These are phyloP conservation scores for Spondyliosoma cantharus DNA, from an alignment of 2,797 vertebrate species.

Conservation along the genomic window DNA sequence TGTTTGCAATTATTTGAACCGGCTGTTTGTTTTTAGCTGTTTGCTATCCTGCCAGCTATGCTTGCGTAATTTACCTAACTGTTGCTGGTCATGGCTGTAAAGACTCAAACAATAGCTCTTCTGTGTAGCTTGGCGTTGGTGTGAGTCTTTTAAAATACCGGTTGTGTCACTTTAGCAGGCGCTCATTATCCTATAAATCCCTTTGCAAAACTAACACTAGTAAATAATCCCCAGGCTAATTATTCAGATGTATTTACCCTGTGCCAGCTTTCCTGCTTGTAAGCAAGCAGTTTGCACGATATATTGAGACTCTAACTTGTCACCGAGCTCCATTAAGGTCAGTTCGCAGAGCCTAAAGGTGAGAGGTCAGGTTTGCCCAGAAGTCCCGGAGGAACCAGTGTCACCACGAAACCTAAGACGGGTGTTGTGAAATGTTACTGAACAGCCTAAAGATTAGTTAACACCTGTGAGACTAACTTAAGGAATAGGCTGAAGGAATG, in stretches of 20 bases:
- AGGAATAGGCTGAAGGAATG: conserved; percentile 20
- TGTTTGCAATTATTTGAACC: neutral
- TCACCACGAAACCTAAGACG: conserved; percentile 69
- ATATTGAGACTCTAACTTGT: conserved; percentile 22
- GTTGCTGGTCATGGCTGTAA: conserved; percentile 23
- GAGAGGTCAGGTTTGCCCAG: conserved; percentile 50
- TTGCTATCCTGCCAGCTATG: conserved; percentile 58
- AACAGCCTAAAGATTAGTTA: conserved; percentile 60
- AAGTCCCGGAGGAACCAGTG: conserved; percentile 43
- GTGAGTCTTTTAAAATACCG: conserved; percentile 30
- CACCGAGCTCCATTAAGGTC: conserved; percentile 22
- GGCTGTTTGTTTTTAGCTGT: conserved; percentile 67
- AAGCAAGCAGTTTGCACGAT: neutral
- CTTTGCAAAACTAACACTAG: neutral
- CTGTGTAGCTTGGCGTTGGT: conserved; percentile 42
- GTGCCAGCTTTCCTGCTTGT: conserved; percentile 1
- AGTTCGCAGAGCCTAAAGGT: conserved; percentile 26
- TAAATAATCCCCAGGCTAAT: conserved; percentile 11
- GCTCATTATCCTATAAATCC: conserved; percentile 32
- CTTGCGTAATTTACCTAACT: conserved; percentile 59
- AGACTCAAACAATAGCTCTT: conserved; percentile 51
- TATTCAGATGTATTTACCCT: conserved; percentile 29
- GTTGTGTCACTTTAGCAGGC: conserved; percentile 3
- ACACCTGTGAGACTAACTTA: conserved; percentile 43
- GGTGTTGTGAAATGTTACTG: conserved; percentile 77